A percentile compares a stretch with the other conserved stretches of the same genome.
Conservation (phyloP, 2,113 vertebrate genomes). For the Rhombomys opimus region DNA sequence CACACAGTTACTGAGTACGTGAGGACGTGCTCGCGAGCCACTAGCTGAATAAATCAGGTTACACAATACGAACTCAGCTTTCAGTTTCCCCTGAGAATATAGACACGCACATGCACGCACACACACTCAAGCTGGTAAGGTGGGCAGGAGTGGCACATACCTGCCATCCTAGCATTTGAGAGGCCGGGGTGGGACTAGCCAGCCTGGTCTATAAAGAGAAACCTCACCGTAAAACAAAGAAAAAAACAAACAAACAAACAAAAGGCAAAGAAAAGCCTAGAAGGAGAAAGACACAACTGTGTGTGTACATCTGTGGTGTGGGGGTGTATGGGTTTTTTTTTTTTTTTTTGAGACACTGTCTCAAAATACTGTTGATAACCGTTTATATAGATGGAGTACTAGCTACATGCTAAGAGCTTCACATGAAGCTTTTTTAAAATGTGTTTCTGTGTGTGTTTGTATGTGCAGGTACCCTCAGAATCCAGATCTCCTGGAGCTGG, state of each 20-base stretch:
- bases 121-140: background rate
- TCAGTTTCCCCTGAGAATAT: background rate
- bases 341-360: background rate
- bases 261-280: background rate
- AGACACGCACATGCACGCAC: background rate
- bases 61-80: background rate
- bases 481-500: background rate
- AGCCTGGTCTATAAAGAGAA: background rate
- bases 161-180: background rate
- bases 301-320: background rate
- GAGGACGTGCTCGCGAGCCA: background rate
- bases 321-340: background rate
- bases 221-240: background rate
- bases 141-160: background rate
- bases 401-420: conserved; percentile 17
- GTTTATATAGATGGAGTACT: background rate
- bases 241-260: background rate
- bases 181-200: background rate
- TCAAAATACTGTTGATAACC: background rate
- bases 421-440: background rate
- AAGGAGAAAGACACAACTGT: background rate
- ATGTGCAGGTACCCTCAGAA: background rate
- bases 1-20: conserved; percentile 15
- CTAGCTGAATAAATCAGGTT: conserved; percentile 34
- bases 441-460: background rate